phyloP scores from a whole-genome alignment of 2,113 vertebrate genomes.

The Chrysemys picta region DNA sequence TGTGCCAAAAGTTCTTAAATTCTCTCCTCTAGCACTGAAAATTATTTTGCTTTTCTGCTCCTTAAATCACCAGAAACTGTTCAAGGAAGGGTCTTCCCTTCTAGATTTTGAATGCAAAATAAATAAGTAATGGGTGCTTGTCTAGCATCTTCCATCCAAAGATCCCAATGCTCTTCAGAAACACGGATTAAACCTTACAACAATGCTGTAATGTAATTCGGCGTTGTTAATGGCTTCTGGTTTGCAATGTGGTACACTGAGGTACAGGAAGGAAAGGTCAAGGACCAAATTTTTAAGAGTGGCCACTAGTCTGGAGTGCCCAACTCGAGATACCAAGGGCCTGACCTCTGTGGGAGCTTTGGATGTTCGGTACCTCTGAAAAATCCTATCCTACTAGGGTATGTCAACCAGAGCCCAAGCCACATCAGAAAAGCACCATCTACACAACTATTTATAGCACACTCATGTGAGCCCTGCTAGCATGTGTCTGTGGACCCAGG shows the following conservation, averaged over 20 bases:
- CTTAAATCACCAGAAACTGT: neutral
- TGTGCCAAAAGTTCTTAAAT: neutral
- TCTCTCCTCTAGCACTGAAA: neutral
- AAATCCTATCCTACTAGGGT: neutral
- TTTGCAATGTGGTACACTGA: neutral
- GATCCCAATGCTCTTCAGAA: neutral
- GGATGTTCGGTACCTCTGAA: neutral
- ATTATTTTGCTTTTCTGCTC: neutral
- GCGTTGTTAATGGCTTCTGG: neutral
- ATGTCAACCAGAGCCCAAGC: neutral
- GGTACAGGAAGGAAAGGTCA: neutral
- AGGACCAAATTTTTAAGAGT: rapidly evolving
- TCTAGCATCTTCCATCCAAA: neutral
- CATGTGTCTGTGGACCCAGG: neutral
- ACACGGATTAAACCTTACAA: neutral
- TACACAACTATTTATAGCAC: neutral
- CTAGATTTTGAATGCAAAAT: rapidly evolving
- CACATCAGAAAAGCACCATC: neutral
- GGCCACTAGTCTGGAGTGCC: neutral
- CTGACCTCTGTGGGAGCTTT: neutral
- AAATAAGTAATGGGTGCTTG: rapidly evolving
- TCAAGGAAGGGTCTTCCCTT: neutral
- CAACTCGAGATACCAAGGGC: neutral
- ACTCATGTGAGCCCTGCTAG: neutral
- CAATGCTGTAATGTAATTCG: rapidly evolving